Base-by-base conservation (phyloP, 2,888 invertebrate genomes). In the Patella ulyssiponensis region DNA sequence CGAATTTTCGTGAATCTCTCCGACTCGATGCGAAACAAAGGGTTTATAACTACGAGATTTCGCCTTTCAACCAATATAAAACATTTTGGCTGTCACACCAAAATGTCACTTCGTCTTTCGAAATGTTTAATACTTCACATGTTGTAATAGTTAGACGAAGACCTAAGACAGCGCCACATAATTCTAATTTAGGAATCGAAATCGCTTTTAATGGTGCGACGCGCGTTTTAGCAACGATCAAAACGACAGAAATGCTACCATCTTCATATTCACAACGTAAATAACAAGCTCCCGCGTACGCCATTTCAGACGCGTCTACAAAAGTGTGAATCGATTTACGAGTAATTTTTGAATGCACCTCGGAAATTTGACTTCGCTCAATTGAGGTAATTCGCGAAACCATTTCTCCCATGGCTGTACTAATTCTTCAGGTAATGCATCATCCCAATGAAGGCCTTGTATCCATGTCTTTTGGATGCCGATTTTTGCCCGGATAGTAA, bases 1-100 rank as follows among this genome's bases (percentile, higher is more conserved):
- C 20, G 79, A 33, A 33, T n/a, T 4, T n/a, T 51, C 51, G 44
- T 79, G 77, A 44, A 79, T 79, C 56, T 71, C 76, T 9, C 79
- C 79, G 7, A 77, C 64, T 51, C 77, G 77, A 71, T 77, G 73
- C 3, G 64, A 74, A 56, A 79, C 77, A 64, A 79, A 79, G 15
- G 71, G 73, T 51, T 77, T 80, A 15, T 75, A 80, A 44, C n/a
- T 23, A 53, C 78, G 3, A 17, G 75, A 58, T 27, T n/a, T 54
- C 17, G 9, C 70, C 73, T 4, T 73, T 27, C n/a, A 78, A 77
- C 79, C 79, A 78, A 17, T 17, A 73, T 33, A 76, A 69, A 7
- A 79, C 79, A 27, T 79, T 77, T 77, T 77, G 72, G 27, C 69
- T 75, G 73, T 77, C 79, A 15, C 76, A 73, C 80, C 74, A 80